Conservation (phyloP, 2,888 invertebrate species). For the Drosophila parthenogenetica region DNA sequence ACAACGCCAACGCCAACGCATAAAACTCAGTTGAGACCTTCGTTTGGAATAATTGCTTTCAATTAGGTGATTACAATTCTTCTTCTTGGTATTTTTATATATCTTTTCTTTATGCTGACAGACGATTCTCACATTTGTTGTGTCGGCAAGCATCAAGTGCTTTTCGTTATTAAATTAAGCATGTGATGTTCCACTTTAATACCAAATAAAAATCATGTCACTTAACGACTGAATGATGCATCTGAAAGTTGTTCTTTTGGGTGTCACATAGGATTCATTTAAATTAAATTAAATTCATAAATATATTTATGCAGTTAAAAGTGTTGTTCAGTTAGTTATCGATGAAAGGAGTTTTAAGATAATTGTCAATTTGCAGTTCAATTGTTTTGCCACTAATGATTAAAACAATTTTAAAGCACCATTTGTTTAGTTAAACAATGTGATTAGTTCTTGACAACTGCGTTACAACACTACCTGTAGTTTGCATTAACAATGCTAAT, state of each 20-base stretch:
- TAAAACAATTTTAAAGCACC: not conserved
- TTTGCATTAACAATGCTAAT: not conserved
- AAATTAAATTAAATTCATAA: not conserved
- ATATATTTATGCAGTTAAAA: not conserved
- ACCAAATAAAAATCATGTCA: constrained; percentile 32
- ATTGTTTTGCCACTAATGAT: not conserved
- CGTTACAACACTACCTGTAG: not conserved
- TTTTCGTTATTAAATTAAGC: constrained; percentile 66
- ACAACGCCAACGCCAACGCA: constrained; percentile 23
- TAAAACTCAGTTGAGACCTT: constrained; percentile 15
- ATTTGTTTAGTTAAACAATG: not conserved
- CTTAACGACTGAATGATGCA: constrained; percentile 6
- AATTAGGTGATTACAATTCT: constrained; percentile 48
- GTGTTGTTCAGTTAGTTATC: not conserved
- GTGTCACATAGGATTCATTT: not conserved
- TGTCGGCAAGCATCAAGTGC: constrained; percentile 38
- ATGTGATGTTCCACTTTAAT: constrained; percentile 35
- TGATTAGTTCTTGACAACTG: not conserved
- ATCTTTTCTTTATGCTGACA: constrained; percentile 7
- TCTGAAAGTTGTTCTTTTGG: constrained; percentile 3
- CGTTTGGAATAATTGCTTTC: constrained; percentile 62
- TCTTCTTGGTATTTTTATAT: constrained; percentile 4
- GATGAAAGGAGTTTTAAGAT: too few species aligned
- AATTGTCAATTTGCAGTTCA: too few species aligned
- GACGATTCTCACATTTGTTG: constrained; percentile 20